A percentile compares a stretch with the other conserved stretches of the same genome.
Conservation (phyloP, 2,888 invertebrate species). For the Tetrapedia diversipes region DNA sequence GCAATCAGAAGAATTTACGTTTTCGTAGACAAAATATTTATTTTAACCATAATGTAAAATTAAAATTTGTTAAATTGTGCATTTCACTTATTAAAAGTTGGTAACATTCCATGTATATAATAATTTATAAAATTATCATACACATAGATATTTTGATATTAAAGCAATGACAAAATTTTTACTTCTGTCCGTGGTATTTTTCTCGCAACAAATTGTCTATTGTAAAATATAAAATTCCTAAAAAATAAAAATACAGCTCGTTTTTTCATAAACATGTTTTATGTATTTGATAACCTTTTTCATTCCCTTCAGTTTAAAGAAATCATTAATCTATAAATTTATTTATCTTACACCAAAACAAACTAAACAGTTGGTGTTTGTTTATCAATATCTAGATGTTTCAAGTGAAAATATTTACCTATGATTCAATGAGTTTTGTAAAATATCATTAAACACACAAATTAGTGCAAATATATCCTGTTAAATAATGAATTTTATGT, state of each 20-base stretch:
- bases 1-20: neutral
- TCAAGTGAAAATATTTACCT: neutral
- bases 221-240: constrained; percentile 23
- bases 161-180: constrained; percentile 13
- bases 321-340: neutral
- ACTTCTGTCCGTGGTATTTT: constrained; percentile 26
- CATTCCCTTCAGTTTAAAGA: neutral
- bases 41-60: constrained; percentile 3
- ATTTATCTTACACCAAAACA: no score
- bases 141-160: constrained; percentile 42
- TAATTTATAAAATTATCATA: constrained; percentile 19
- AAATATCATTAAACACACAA: no score
- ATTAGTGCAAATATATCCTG: no score
- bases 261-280: constrained; percentile 28
- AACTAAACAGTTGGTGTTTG: neutral
- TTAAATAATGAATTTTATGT: no score
- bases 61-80: constrained; percentile 12
- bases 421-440: neutral
- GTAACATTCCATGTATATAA: constrained; percentile 51
- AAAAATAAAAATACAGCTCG: constrained; percentile 36
- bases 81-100: constrained; percentile 24
- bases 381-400: neutral
- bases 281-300: constrained; percentile 2
- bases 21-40: constrained; percentile 2
- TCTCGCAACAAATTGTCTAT: constrained; percentile 17